Base-by-base conservation (phyloP, 2,113 vertebrate genomes). In the Alaudala cheleensis region DNA sequence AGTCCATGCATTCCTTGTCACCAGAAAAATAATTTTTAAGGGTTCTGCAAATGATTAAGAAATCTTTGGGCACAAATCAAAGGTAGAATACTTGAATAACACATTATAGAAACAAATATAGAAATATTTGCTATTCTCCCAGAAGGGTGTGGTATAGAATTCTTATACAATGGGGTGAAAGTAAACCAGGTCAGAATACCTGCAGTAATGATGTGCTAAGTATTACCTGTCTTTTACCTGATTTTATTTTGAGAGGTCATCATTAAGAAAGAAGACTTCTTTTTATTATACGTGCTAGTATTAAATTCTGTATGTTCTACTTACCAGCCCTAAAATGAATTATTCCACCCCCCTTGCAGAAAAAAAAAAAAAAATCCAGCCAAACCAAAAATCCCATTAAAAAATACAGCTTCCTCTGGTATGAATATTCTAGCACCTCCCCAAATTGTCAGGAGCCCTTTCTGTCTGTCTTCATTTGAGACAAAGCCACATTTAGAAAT, bases 401-500 rank as follows among this genome's bases (percentile, higher is more conserved):
- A 3, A 0, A 22, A 64, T 71, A 23, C 25, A 79, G 34, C 76
- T 88, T 80, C 85, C 86, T 94, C 95, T 96, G 57, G 45, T 86
- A 45, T 96, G 81, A 98, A 96, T 92, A 90, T 37, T 90, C 40
- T 51, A 94, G 91, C 84, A 90, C 87, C 96, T 96, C 70, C 84
- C 47, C 14, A 11, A 96, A 96, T 90, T 86, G 91, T 96, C 94
- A 95, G 92, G 94, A 97, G 87, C 57, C 86, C 49, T 97, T 97
- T 92, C 90, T n/a, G 65, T 92, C 61, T 87, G 84, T 62, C 91
- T 94, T 96, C 77, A 92, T 86, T 85, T 97, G 96, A 92, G 96
- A 95, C 88, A 97, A 92, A 93, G 83, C 33, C 93, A 84, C 66
- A 67, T 79, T 90, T 80, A 86, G 60, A 84, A 88, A 28, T 47